Evolutionary conservation across 2,888 invertebrate genomes (phyloP).

Genomic region (Saturnia pavonia): DNA sequence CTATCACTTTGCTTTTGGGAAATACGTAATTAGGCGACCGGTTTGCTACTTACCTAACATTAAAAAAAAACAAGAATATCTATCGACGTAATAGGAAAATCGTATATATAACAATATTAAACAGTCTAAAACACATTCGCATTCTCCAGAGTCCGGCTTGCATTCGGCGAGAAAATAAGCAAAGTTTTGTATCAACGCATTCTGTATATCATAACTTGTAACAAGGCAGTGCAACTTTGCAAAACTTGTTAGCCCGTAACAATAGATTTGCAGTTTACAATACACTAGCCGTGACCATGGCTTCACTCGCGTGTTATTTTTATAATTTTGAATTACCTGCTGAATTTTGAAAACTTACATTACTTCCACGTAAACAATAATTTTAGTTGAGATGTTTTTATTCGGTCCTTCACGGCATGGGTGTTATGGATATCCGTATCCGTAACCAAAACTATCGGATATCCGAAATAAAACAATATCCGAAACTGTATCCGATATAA

Average conservation of each 20-base stretch:
- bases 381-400: too few species aligned
- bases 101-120: background rate
- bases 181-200: slow-evolving; percentile 42
- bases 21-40: background rate
- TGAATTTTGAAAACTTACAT: too few species aligned
- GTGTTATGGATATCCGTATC: too few species aligned
- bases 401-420: too few species aligned
- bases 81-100: background rate
- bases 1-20: too few species aligned
- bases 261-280: background rate
- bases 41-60: background rate
- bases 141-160: slow-evolving; percentile 40
- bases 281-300: background rate
- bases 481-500: too few species aligned
- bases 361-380: too few species aligned
- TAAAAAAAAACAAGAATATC: background rate
- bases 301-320: background rate
- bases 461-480: too few species aligned
- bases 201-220: slow-evolving; percentile 31
- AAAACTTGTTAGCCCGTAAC: slow-evolving; percentile 6
- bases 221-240: slow-evolving; percentile 31
- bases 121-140: slow-evolving; percentile 34
- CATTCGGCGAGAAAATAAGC: slow-evolving; percentile 43
- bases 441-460: too few species aligned
- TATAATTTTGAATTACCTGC: background rate